These are phyloP conservation scores for Gopherus evgoodei DNA, from an alignment of 2,113 vertebrate species.

Conservation along the genomic window DNA sequence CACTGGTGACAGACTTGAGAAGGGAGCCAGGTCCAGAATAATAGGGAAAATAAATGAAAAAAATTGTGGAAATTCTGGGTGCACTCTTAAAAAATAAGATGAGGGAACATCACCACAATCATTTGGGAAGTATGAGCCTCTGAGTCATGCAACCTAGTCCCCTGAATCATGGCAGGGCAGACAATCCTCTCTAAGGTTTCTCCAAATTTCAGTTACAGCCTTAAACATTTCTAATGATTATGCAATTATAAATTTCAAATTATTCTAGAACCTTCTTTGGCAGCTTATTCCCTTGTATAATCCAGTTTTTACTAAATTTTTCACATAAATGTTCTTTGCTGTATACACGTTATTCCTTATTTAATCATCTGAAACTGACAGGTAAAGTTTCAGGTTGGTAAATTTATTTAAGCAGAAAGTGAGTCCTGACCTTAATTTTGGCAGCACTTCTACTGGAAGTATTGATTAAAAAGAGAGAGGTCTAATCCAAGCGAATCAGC, in stretches of 20 bases:
- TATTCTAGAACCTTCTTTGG: not conserved
- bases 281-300: not conserved
- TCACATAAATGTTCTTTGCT: not conserved
- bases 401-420: not conserved
- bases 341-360: not conserved
- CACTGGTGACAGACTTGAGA: not conserved
- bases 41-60: not conserved
- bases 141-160: not conserved
- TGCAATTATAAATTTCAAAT: not conserved
- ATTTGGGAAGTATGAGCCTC: not conserved
- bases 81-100: not conserved
- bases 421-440: not conserved
- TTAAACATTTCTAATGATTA: not conserved
- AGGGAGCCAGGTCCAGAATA: not conserved
- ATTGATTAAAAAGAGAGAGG: not conserved
- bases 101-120: not conserved
- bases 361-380: not conserved
- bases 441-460: not conserved
- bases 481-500: not conserved
- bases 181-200: not conserved
- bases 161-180: not conserved
- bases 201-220: not conserved
- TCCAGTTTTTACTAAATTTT: not conserved
- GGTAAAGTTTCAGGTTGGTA: not conserved
- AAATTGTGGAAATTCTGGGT: not conserved